phyloP scores from a whole-genome alignment of 2,797 vertebrate genomes.

The Cheirogaleus major region DNA sequence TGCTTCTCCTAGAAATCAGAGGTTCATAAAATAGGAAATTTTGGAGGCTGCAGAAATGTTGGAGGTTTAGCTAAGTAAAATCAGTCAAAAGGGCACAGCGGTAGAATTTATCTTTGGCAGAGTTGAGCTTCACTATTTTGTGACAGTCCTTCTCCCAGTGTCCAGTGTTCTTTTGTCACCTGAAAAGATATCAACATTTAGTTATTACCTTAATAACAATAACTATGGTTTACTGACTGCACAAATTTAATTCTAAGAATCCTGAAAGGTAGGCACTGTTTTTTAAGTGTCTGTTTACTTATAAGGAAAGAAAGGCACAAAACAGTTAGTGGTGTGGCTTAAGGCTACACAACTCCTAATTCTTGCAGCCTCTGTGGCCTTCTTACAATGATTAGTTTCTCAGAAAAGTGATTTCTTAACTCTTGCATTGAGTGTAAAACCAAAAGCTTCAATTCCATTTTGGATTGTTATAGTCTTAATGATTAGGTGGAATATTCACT shows the following conservation, averaged over 20 bases:
- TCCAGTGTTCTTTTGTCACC: not conserved
- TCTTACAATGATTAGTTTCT: not conserved
- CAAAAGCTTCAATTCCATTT: not conserved
- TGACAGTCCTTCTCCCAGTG: not conserved
- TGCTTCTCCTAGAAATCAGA: not conserved
- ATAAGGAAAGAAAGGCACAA: not conserved
- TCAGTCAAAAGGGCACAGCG: not conserved
- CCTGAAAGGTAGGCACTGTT: not conserved
- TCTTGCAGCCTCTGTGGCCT: not conserved
- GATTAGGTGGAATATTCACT: not conserved
- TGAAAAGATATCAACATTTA: not conserved
- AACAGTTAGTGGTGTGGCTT: not conserved
- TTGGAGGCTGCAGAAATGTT: not conserved
- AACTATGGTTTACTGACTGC: not conserved
- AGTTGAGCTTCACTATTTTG: not conserved
- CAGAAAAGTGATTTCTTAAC: not conserved
- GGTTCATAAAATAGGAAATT: not conserved
- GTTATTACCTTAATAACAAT: not conserved
- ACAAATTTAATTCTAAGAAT: not conserved
- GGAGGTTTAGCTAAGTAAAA: not conserved
- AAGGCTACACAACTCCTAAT: not conserved
- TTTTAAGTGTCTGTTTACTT: not conserved
- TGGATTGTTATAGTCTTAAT: not conserved
- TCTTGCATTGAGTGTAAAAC: not conserved
- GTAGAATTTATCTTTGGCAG: not conserved